Percentiles rank a stretch among this genome's conserved stretches.
Evolutionary conservation across 2,113 vertebrate genomes (phyloP).

Genomic region (Choloepus hoffmanni): DNA sequence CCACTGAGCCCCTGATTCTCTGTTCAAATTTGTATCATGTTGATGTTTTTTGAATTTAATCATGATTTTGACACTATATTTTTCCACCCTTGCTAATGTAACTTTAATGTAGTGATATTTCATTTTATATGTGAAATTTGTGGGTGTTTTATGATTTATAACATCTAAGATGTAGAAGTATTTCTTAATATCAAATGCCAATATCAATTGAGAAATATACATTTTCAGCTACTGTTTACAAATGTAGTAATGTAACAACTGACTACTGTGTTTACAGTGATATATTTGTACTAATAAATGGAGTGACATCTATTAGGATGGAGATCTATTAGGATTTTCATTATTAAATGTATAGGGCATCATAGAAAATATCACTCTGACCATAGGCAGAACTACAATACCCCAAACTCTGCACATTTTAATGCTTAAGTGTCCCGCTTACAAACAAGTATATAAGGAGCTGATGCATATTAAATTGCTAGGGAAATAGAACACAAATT

Average conservation of each 20-base stretch:
- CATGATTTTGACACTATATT: not conserved
- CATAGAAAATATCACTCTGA: not conserved
- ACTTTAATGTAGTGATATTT: not conserved
- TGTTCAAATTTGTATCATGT: not conserved
- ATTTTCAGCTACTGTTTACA: not conserved
- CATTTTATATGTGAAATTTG: slow-evolving; percentile 15
- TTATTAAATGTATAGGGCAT: not conserved
- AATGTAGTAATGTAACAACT: slow-evolving; percentile 21
- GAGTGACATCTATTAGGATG: not conserved
- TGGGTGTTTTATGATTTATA: not conserved
- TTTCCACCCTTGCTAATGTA: not conserved
- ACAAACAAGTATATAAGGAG: not conserved
- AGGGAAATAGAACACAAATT: not conserved
- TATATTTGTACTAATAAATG: slow-evolving; percentile 10
- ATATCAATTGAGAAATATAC: not conserved
- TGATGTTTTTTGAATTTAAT: not conserved
- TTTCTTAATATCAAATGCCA: slow-evolving; percentile 31
- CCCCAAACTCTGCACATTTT: slow-evolving; percentile 47
- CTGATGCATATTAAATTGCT: not conserved
- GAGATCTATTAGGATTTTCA: not conserved
- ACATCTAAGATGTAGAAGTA: not conserved
- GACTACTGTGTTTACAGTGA: not conserved
- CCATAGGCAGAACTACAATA: not conserved
- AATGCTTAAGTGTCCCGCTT: not conserved
- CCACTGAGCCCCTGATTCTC: not conserved